Percentiles rank a stretch among this genome's conserved stretches.
phyloP scores from a whole-genome alignment of 2,113 vertebrate genomes.

The Physeter macrocephalus region DNA sequence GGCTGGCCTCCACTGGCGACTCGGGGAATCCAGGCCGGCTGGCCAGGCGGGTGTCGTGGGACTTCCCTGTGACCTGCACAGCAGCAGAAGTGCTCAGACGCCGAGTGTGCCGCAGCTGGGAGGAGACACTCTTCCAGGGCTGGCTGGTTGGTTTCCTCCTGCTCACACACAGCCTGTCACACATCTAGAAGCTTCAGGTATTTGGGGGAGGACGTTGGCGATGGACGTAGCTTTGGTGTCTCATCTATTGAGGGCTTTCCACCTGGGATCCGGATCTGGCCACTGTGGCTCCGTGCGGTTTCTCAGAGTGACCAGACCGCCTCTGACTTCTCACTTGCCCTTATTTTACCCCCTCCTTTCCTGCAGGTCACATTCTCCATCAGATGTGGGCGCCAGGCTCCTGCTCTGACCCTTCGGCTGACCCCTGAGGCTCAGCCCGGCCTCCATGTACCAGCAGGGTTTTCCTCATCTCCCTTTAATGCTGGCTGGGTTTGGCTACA shows the following conservation, averaged over 20 bases:
- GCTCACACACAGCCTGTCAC: background rate
- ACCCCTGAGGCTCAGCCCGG: background rate
- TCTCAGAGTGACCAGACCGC: background rate
- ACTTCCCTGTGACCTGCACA: background rate
- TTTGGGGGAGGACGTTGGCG: background rate
- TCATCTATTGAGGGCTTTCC: background rate
- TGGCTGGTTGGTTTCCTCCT: background rate
- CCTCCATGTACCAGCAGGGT: background rate
- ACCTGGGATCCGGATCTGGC: background rate
- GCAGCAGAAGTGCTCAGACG: background rate
- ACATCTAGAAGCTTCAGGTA: background rate
- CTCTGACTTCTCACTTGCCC: background rate
- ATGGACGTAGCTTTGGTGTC: background rate
- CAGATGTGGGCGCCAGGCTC: background rate
- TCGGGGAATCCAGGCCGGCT: too few species aligned
- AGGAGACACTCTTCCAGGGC: background rate
- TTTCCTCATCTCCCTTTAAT: background rate
- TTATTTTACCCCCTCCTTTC: background rate
- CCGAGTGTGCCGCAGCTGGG: background rate
- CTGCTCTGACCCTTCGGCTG: background rate
- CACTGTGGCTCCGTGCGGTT: background rate
- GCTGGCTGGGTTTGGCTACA: background rate
- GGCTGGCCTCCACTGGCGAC: too few species aligned
- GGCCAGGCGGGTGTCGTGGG: background rate
- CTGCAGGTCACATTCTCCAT: background rate